Evolutionary conservation across 1,140 invertebrate genomes (phyloP).

Genomic region (Caenorhabditis latens): DNA sequence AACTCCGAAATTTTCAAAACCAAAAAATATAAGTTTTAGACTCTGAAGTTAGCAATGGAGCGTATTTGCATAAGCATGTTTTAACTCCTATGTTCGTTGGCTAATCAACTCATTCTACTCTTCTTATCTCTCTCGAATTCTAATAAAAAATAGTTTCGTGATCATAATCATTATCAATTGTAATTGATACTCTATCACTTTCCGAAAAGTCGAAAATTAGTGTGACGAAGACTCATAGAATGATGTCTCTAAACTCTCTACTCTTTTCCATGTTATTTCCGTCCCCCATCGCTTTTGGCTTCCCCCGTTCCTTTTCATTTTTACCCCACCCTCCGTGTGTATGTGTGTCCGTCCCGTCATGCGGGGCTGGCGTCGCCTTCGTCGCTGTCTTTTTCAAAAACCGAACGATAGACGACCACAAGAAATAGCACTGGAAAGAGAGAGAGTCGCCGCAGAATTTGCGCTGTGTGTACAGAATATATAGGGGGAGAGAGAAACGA

Average conservation of each 20-base stretch:
- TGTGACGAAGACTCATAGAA: not conserved
- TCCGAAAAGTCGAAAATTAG: not conserved
- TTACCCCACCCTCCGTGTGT: conserved; percentile 14
- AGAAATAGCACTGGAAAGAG: not conserved
- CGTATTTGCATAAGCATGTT: too few relatives aligned
- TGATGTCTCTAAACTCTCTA: conserved; percentile 35
- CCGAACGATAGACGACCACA: conserved; percentile 34
- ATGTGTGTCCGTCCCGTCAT: conserved; percentile 57
- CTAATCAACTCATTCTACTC: too few relatives aligned
- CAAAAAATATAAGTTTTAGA: too few relatives aligned
- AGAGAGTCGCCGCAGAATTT: conserved; percentile 10
- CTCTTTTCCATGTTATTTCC: conserved; percentile 8
- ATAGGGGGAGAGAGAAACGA: conserved; percentile 35
- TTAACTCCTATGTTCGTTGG: too few relatives aligned
- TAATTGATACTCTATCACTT: not conserved
- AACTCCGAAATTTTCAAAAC: too few relatives aligned
- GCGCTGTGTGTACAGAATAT: conserved; percentile 44
- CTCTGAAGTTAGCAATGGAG: too few relatives aligned
- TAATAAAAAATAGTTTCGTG: too few relatives aligned
- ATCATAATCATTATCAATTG: too few relatives aligned
- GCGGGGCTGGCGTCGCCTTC: conserved; percentile 25
- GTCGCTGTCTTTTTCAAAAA: conserved; percentile 52
- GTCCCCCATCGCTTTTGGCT: conserved; percentile 5
- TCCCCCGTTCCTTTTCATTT: conserved; percentile 46
- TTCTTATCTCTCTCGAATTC: too few relatives aligned